Base-by-base conservation (phyloP, 2,888 invertebrate genomes). In the Physocephala rufipes region DNA sequence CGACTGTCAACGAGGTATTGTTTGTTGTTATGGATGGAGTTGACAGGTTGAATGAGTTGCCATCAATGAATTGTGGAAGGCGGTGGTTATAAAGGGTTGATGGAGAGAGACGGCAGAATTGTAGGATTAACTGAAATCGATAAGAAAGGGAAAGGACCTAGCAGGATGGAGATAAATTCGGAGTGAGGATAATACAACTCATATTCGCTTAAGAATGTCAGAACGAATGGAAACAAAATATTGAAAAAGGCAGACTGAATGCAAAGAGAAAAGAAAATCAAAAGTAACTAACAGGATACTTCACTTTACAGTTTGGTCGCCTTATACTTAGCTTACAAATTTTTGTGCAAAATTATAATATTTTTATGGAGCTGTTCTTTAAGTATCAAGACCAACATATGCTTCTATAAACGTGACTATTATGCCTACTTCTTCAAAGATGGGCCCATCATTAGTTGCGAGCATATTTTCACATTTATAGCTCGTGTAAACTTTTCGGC, bases 1-100 rank as follows among this genome's bases (percentile, higher is more conserved):
- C 74, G 72, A 72, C 78, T 70, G 76, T 77, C 67, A 49, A 67
- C 58, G 62, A 59, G 58, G 45, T 49, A 26, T 59, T 36, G 36
- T 51, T 53, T 21, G 47, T 13, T 63, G 49, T 28, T 36, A 36
- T 13, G 19, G 63, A 13, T 15, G 21, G 15, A 16, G 47, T 12
- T 21, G 45, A 16, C 13, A 19, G 45, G 45, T n/a, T n/a, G 16
- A 19, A 49, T 15, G 19, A 12, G 49, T 19, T n/a, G 24, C 13
- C n/a, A 59, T n/a, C 30, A 45, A 16, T 43, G 5, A 47, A 13
- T 16, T 3, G 13, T 2, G n/a, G 43, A 2, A 45, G 16, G 47
- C 21, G 63, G 12, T 59, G 4, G n/a, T n/a, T n/a, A 30, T 30
- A 43, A 21, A 15, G 24, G 26, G 15, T 24, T 36, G 36, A 36